These are phyloP conservation scores for Xerus inauris DNA, from an alignment of 2,113 vertebrate genomes.

Conservation along the genomic window DNA sequence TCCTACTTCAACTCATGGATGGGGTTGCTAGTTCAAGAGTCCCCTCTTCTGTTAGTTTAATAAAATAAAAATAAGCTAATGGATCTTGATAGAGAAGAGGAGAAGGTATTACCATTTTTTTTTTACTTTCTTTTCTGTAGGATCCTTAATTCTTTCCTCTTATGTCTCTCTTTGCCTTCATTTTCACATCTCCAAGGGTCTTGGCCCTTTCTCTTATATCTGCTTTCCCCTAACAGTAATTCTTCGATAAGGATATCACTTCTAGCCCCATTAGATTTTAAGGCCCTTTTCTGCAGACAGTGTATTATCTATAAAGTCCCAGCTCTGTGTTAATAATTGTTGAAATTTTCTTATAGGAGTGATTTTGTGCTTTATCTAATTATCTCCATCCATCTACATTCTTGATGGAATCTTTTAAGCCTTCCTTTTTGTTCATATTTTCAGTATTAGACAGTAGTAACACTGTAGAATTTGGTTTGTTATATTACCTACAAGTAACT, in stretches of 20 bases:
- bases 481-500: background rate
- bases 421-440: background rate
- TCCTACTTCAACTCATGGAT: background rate
- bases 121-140: background rate
- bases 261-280: background rate
- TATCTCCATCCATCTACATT: background rate
- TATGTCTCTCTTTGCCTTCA: background rate
- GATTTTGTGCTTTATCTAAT: background rate
- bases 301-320: background rate
- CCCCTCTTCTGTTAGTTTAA: conserved; percentile 69
- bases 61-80: background rate
- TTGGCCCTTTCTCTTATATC: background rate
- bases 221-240: background rate
- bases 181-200: background rate
- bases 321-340: background rate
- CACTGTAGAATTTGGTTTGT: background rate
- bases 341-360: background rate
- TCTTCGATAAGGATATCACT: background rate
- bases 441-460: background rate
- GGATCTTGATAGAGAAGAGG: background rate
- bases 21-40: conserved; percentile 68
- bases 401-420: background rate
- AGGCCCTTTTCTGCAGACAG: background rate
- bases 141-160: background rate
- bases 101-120: background rate